Percentiles rank a stretch among this genome's conserved stretches.
Conservation (phyloP, 2,888 invertebrate genomes). For the Drosophila kokeensis region DNA sequence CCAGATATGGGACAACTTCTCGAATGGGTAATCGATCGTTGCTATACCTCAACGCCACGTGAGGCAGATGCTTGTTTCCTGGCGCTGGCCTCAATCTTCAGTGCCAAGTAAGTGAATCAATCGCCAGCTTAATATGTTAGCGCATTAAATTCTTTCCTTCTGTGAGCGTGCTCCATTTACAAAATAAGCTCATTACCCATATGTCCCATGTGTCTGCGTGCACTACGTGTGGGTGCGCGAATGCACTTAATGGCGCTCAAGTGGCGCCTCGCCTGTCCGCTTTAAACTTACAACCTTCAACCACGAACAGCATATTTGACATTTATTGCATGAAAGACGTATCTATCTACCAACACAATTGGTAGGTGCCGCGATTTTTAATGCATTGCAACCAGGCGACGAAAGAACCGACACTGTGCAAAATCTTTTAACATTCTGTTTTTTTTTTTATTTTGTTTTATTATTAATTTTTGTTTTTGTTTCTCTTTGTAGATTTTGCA, state of each 20-base stretch:
- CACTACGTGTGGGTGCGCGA: slow-evolving; percentile 4
- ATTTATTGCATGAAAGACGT: slow-evolving; percentile 1
- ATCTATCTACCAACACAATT: slow-evolving; percentile 1
- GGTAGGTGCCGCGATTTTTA: slow-evolving; percentile 14
- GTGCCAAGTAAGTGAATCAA: slow-evolving; percentile 90
- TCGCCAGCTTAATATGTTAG: slow-evolving; percentile 39
- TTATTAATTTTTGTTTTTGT: background rate
- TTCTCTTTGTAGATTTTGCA: background rate
- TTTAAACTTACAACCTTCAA: slow-evolving; percentile 48
- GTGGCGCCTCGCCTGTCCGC: slow-evolving; percentile 56
- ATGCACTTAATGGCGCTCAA: slow-evolving; percentile 38
- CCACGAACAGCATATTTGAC: slow-evolving; percentile 6
- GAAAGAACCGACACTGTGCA: background rate
- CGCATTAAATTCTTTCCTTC: slow-evolving; percentile 40
- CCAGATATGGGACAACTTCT: slow-evolving; percentile 95
- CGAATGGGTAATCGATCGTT: slow-evolving; percentile 99
- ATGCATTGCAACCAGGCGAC: slow-evolving; percentile 15
- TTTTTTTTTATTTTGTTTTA: background rate
- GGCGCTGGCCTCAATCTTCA: slow-evolving; percentile 98
- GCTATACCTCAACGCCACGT: slow-evolving; percentile 95
- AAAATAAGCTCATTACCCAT: slow-evolving; percentile 49
- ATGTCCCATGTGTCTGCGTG: slow-evolving; percentile 12
- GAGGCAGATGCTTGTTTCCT: slow-evolving; percentile 98
- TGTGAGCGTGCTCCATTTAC: slow-evolving; percentile 38
- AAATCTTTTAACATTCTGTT: background rate